Percentiles rank a stretch among this genome's conserved stretches.
phyloP scores from a whole-genome alignment of 2,888 invertebrate genomes.

The Aleiodes testaceus region DNA sequence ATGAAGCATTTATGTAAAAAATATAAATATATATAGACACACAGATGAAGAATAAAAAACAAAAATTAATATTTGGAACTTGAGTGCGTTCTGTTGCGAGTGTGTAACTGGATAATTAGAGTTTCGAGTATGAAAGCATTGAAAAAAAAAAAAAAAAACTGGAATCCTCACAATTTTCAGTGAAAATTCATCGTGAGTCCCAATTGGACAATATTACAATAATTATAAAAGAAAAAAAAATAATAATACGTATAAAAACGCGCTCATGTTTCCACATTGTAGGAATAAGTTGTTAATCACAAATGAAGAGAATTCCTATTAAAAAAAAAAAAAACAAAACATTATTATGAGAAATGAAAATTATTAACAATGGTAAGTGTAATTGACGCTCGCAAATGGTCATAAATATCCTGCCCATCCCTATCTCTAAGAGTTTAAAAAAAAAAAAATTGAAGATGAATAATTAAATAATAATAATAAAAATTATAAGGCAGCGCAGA shows the following conservation, averaged over 20 bases:
- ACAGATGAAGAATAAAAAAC: neutral
- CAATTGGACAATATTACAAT: conserved; percentile 52
- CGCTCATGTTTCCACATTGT: conserved; percentile 47
- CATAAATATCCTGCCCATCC: conserved; percentile 52
- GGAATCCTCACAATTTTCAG: conserved; percentile 32
- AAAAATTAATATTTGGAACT: conserved; percentile 5
- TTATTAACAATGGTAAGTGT: conserved; percentile 50
- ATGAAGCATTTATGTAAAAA: conserved; percentile 40
- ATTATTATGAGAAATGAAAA: conserved; percentile 35
- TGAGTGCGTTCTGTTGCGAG: conserved; percentile 10
- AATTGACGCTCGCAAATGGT: conserved; percentile 50
- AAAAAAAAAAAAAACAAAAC: conserved; percentile 32
- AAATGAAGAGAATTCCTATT: conserved; percentile 41
- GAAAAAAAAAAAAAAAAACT: conserved; percentile 21
- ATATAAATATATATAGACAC: neutral
- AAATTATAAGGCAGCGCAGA: conserved; percentile 65
- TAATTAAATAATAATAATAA: conserved; percentile 43
- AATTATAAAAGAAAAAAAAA: conserved; percentile 41
- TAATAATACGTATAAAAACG: conserved; percentile 46
- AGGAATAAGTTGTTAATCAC: conserved; percentile 43
- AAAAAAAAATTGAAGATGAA: conserved; percentile 3
- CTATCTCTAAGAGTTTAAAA: conserved; percentile 36
- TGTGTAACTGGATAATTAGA: no score
- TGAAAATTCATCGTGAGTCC: conserved; percentile 35
- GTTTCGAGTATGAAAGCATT: neutral